phyloP scores from a whole-genome alignment of 2,888 invertebrate species.

The Coenonympha arcania region DNA sequence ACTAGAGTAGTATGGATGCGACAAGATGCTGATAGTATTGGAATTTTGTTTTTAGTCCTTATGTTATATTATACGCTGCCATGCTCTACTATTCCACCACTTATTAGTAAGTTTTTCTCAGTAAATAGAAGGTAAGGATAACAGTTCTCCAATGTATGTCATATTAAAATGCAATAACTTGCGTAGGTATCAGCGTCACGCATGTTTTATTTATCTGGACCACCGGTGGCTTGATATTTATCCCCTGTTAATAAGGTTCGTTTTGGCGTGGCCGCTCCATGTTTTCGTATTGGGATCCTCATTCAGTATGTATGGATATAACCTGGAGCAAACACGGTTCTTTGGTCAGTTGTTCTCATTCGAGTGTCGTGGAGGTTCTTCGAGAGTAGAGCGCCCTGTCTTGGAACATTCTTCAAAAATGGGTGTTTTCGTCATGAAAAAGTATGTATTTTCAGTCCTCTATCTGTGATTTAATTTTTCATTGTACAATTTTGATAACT shows the following conservation, averaged over 20 bases:
- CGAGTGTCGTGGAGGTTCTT: conserved; percentile 32
- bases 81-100: too few species aligned
- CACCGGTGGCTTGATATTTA: conserved; percentile 32
- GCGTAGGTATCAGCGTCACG: conserved; percentile 51
- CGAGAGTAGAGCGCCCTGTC: conserved; percentile 23
- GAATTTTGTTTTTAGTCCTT: too few species aligned
- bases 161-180: conserved; percentile 62
- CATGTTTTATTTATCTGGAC: conserved; percentile 60
- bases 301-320: conserved; percentile 55
- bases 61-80: too few species aligned
- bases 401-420: conserved; percentile 32
- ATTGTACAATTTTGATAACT: too few species aligned
- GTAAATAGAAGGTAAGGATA: conserved; percentile 34
- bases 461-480: background rate
- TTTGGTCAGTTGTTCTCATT: conserved; percentile 45
- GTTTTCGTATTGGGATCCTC: conserved; percentile 38
- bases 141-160: conserved; percentile 33
- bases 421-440: conserved; percentile 54
- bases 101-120: conserved; percentile 14
- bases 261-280: conserved; percentile 33
- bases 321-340: conserved; percentile 41
- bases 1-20: too few species aligned
- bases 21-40: too few species aligned
- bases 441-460: conserved; percentile 37
- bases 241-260: conserved; percentile 36